These are phyloP conservation scores for Gavia stellata DNA, from an alignment of 2,113 vertebrate genomes.

Conservation along the genomic window DNA sequence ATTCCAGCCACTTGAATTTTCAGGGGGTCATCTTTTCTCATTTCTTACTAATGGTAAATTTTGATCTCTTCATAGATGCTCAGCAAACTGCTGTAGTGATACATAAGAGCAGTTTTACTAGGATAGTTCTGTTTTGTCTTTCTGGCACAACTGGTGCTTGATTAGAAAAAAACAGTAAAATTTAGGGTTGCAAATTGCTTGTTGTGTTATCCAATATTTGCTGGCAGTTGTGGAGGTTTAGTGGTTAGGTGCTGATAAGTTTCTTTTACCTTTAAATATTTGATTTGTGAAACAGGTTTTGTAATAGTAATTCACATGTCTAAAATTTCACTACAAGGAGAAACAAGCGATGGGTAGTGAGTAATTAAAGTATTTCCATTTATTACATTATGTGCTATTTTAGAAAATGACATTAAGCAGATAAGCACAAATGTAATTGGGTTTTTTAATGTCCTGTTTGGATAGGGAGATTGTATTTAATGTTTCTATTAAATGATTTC, in stretches of 20 bases:
- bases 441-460: neutral
- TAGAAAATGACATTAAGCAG: neutral
- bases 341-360: neutral
- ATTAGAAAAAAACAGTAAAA: neutral
- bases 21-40: neutral
- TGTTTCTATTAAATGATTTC: constrained; percentile 14
- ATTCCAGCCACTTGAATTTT: neutral
- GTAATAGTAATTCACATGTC: neutral
- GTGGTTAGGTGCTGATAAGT: neutral
- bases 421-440: neutral
- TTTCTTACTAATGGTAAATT: neutral
- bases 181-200: neutral
- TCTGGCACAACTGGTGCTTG: neutral
- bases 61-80: neutral
- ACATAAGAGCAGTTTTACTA: neutral
- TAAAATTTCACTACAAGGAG: neutral
- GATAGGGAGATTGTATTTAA: neutral
- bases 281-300: neutral
- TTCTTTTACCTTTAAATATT: neutral
- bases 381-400: neutral
- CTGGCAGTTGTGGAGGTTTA: neutral
- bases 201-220: neutral
- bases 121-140: neutral
- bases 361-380: neutral
- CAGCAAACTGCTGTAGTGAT: neutral